These are phyloP conservation scores for Neodiprion lecontei DNA, from an alignment of 1,140 invertebrate genomes.

Conservation along the genomic window DNA sequence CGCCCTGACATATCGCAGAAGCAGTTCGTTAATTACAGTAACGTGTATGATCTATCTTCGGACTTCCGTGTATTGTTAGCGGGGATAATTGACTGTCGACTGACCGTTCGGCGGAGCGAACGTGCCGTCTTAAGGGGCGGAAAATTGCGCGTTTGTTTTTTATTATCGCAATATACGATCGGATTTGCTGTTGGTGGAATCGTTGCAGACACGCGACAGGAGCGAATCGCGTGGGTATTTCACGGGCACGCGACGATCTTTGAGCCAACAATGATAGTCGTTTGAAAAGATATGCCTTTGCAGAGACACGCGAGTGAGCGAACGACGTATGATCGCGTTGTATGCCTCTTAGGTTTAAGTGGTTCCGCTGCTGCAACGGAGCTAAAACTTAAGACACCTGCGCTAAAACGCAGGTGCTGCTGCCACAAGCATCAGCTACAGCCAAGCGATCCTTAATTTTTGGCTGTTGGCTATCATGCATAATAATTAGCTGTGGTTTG, in stretches of 20 bases:
- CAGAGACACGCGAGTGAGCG: conserved; percentile 31
- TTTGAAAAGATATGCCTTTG: not conserved
- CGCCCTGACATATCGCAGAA: too few species aligned
- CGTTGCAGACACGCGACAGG: conserved; percentile 1
- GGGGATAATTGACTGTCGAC: not conserved
- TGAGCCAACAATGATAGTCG: conserved; percentile 4
- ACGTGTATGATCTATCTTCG: not conserved
- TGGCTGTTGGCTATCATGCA: conserved; percentile 38
- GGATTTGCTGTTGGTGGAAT: not conserved
- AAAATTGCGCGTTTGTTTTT: not conserved
- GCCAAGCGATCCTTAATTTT: conserved; percentile 35
- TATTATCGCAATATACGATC: not conserved
- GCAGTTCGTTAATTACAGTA: not conserved
- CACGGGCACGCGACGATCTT: conserved; percentile 1
- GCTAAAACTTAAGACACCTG: conserved; percentile 35
- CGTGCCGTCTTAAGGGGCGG: too few species aligned
- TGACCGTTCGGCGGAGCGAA: too few species aligned
- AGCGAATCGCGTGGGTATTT: not conserved
- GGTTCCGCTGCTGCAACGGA: conserved; percentile 8
- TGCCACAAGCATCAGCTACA: conserved; percentile 34
- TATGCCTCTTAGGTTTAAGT: conserved; percentile 31
- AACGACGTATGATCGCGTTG: conserved; percentile 10
- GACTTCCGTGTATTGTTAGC: not conserved
- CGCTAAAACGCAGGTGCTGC: conserved; percentile 36
- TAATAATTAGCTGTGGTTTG: conserved; percentile 34